Evolutionary conservation across 2,797 vertebrate species (phyloP).

Genomic region (Clarias fuscus): DNA sequence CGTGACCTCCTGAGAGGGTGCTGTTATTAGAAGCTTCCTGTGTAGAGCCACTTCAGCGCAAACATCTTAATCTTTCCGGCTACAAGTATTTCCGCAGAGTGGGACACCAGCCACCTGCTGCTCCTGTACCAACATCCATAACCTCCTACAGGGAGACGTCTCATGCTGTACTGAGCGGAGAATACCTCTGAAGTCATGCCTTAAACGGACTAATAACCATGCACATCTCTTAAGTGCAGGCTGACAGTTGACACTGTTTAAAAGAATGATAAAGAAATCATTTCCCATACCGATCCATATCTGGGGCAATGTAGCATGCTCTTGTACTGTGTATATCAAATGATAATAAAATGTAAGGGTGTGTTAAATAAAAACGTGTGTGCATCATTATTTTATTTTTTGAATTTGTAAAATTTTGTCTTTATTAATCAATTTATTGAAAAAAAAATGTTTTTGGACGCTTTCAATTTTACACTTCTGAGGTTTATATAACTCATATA

Average conservation of each 20-base stretch:
- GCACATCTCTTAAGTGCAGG: slow-evolving; percentile 17
- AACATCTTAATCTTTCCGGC: slow-evolving; percentile 51
- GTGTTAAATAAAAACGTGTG: neutral
- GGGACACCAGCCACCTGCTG: slow-evolving; percentile 52
- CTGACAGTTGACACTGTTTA: slow-evolving; percentile 25
- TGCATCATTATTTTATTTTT: neutral
- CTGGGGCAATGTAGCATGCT: neutral
- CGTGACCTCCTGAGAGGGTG: slow-evolving; percentile 40
- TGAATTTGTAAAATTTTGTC: neutral
- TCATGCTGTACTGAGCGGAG: neutral
- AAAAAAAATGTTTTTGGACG: neutral
- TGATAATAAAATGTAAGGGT: neutral
- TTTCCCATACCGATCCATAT: neutral
- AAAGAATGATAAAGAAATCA: neutral
- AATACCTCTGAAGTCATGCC: slow-evolving; percentile 22
- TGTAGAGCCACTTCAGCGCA: slow-evolving; percentile 38
- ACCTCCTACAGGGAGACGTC: slow-evolving; percentile 18
- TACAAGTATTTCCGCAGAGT: slow-evolving; percentile 40
- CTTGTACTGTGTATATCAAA: neutral
- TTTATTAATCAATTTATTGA: neutral
- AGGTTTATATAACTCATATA: neutral
- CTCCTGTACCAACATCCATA: slow-evolving; percentile 44
- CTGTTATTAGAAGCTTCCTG: slow-evolving; percentile 46
- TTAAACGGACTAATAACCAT: slow-evolving; percentile 4
- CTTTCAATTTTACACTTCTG: neutral